Base-by-base conservation (phyloP, 2,888 invertebrate genomes). In the Euphydryas editha region DNA sequence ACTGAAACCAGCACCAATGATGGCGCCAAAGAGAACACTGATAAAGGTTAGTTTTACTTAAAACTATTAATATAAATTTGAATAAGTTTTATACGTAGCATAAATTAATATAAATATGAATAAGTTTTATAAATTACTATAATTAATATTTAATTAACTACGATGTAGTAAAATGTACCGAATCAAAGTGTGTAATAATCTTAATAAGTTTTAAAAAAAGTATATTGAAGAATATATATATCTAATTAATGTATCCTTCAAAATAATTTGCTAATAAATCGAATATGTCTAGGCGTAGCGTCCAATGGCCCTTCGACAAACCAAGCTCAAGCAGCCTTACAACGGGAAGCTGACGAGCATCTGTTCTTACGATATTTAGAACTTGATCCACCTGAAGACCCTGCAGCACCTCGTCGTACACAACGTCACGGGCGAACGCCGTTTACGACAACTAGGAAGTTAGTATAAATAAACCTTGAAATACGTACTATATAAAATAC, bases 361-460 rank as follows among this genome's bases (percentile, higher is more conserved):
- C 86, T 96, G 58, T 96, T 96, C 83, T 89, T 96, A 59, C 87
- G 96, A 66, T 97, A 97, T 83, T 88, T 97, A 78, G 97, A 97
- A 85, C 91, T 97, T 73, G 97, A 97, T 85, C 97, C 97, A 0
- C 92, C 94, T 10, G 95, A 95, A 75, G 96, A 96, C 68, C 95
- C 92, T 46, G 93, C 85, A 70, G 92, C 90, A 17, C 94, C 94
- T 59, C 86, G 92, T 68, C 92, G 90, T 73, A 85, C 94, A 0
- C 94, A 92, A 68, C 86, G 94, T 70, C 93, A 94, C 70, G 97
- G 97, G 11, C 93, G 97, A 65, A 97, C 97, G 1, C 97, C 97
- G 0, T 97, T 97, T 80, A 97, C 97, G 17, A 95, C 95, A 68
- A 96, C 97, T 54, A 96, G 96, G 81, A 93, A 94, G 86, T 93